Evolutionary conservation across 2,888 invertebrate species (phyloP).

Genomic region (Chirona hameri): DNA sequence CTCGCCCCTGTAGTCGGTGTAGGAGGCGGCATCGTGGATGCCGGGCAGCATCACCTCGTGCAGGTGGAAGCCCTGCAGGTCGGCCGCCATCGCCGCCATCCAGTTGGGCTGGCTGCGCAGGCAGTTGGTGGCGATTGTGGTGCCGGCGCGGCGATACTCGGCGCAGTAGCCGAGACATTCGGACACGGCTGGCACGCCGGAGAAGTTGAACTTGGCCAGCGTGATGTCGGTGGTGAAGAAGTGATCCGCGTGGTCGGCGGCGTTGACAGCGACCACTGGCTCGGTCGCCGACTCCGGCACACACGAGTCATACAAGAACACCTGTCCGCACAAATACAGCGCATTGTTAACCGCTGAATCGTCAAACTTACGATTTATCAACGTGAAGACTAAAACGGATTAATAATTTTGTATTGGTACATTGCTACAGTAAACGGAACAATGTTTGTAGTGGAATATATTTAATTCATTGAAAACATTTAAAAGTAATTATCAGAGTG

Average conservation of each 20-base stretch:
- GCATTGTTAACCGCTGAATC: no score
- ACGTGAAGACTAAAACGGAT: no score
- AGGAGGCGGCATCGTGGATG: not conserved
- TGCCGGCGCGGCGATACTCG: not conserved
- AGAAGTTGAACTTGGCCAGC: not conserved
- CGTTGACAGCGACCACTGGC: not conserved
- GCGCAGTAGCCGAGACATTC: not conserved
- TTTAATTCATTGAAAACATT: no score
- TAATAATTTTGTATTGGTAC: no score
- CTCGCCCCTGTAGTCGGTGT: not conserved
- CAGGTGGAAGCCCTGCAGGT: not conserved
- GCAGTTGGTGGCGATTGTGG: not conserved
- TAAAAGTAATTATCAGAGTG: no score
- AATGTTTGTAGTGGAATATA: no score
- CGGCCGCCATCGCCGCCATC: not conserved
- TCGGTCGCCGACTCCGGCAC: not conserved
- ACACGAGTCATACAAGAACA: not conserved
- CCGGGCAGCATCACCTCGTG: slow-evolving; percentile 11
- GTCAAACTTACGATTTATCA: no score
- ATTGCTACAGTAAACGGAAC: no score
- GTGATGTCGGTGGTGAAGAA: not conserved
- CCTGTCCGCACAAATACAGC: not conserved
- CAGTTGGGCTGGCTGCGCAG: not conserved
- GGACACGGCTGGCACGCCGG: not conserved
- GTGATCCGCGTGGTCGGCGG: not conserved